Evolutionary conservation across 2,888 invertebrate species (phyloP).

Genomic region (Drosophila multiciliata): DNA sequence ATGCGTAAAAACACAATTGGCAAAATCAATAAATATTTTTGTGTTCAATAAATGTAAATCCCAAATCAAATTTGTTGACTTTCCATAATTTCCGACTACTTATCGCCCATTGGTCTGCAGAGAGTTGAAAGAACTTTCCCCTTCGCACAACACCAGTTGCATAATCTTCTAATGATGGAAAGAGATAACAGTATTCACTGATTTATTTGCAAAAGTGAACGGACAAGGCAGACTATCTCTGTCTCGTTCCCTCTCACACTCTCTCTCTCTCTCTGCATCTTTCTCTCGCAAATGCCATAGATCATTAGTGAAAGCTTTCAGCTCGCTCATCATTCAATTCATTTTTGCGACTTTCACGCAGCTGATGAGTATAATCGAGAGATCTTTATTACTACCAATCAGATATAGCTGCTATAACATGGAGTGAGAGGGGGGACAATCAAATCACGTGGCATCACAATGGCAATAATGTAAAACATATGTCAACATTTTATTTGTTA

Average conservation of each 20-base stretch:
- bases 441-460: conserved; percentile 56
- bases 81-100: background rate
- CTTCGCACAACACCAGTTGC: background rate
- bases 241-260: background rate
- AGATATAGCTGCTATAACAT: conserved; percentile 5
- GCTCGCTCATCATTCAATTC: conserved; percentile 10
- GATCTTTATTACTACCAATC: conserved; percentile 44
- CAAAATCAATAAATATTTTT: conserved; percentile 5
- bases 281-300: conserved; percentile 9
- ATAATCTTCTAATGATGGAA: conserved; percentile 12
- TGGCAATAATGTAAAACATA: conserved; percentile 76
- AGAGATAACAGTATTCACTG: conserved; percentile 10
- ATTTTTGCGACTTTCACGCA: conserved; percentile 58
- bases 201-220: conserved; percentile 11
- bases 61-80: conserved; percentile 9
- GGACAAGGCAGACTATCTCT: conserved; percentile 9
- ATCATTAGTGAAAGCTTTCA: conserved; percentile 54
- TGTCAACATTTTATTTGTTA: conserved; percentile 83
- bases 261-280: background rate
- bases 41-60: background rate
- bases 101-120: conserved; percentile 7
- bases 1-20: conserved; percentile 15
- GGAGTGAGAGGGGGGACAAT: background rate
- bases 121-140: conserved; percentile 25
- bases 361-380: conserved; percentile 47